Evolutionary conservation across 2,113 vertebrate species (phyloP).

Genomic region (Corythornis vintsioides): DNA sequence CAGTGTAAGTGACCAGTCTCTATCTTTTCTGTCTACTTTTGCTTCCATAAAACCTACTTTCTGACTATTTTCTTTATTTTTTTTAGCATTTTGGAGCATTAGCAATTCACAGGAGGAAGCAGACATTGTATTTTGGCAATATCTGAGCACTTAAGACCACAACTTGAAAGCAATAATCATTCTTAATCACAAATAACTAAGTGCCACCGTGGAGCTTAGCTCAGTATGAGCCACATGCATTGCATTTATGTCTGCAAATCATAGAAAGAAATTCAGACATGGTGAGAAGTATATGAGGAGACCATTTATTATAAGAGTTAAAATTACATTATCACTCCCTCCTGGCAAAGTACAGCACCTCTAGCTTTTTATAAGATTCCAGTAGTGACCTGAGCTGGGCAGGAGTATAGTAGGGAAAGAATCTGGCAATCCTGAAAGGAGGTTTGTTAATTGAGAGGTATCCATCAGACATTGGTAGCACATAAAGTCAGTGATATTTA

Average conservation of each 20-base stretch:
- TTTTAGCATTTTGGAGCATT: background rate
- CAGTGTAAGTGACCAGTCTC: constrained; percentile 81
- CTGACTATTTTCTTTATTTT: background rate
- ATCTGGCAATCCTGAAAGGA: background rate
- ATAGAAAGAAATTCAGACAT: background rate
- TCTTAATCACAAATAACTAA: background rate
- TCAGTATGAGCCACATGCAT: background rate
- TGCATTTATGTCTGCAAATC: background rate
- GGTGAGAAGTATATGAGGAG: background rate
- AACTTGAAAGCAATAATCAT: background rate
- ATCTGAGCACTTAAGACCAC: background rate
- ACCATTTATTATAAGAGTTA: background rate
- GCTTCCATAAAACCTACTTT: background rate
- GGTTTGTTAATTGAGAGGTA: background rate
- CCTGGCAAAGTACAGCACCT: background rate
- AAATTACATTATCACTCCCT: background rate
- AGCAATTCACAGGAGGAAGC: background rate
- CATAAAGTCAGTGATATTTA: background rate
- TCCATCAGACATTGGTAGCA: background rate
- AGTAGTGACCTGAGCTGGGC: background rate
- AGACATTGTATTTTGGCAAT: background rate
- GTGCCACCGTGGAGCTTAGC: background rate
- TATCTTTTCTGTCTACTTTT: background rate
- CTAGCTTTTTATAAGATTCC: background rate
- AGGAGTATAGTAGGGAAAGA: background rate